Percentiles rank a stretch among this genome's conserved stretches.
These are phyloP conservation scores for Pan paniscus DNA, from an alignment of 2,113 vertebrate species.

Conservation along the genomic window DNA sequence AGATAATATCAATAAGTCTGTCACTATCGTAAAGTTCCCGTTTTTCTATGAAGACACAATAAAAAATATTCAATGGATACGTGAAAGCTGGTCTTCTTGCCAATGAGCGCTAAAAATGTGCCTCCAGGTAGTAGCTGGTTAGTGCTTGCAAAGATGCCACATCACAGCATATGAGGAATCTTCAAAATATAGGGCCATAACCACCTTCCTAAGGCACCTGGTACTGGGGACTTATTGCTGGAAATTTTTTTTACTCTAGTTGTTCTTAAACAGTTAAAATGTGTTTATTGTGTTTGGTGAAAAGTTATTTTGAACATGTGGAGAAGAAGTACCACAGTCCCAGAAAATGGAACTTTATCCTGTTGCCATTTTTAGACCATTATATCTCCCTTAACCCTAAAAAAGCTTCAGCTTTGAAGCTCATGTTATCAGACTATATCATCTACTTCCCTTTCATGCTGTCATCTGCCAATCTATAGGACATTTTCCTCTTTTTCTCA, in stretches of 20 bases:
- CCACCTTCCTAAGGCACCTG: slow-evolving; percentile 5
- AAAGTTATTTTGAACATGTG: not conserved
- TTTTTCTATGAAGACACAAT: not conserved
- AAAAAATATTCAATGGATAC: not conserved
- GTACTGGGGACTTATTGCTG: not conserved
- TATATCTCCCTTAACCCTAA: not conserved
- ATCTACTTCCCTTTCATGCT: not conserved
- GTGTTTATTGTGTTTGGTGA: not conserved
- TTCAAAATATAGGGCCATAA: not conserved
- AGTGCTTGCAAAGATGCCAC: not conserved
- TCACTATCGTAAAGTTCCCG: slow-evolving; percentile 40
- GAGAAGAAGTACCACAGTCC: not conserved
- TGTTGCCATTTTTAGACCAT: not conserved
- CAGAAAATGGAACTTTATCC: not conserved
- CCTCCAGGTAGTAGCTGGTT: slow-evolving; percentile 8
- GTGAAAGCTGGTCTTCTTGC: not conserved
- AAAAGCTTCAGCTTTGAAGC: not conserved
- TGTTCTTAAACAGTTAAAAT: slow-evolving; percentile 28
- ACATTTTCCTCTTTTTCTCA: not conserved
- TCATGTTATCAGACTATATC: not conserved
- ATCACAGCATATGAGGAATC: not conserved
- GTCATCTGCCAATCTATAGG: not conserved
- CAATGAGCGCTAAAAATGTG: not conserved
- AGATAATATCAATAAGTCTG: slow-evolving; percentile 45
- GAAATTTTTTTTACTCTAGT: not conserved